Percentiles rank a stretch among this genome's conserved stretches.
Conservation (phyloP, 1,140 invertebrate genomes). For the Zophobas atratus region DNA sequence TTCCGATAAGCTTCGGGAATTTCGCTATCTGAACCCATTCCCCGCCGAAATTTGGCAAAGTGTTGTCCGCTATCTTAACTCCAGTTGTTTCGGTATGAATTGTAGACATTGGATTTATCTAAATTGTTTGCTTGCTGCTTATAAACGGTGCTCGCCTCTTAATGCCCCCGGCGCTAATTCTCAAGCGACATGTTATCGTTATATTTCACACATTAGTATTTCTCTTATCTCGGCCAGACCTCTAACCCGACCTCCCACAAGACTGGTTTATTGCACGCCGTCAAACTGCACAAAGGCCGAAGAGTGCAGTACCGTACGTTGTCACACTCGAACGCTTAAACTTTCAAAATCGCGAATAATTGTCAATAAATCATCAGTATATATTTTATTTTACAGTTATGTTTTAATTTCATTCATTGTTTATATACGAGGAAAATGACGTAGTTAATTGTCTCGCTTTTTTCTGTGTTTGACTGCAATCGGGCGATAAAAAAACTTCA, state of each 20-base stretch:
- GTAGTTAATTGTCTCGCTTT: too few species aligned
- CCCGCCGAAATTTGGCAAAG: slow-evolving; percentile 52
- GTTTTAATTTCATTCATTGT: too few species aligned
- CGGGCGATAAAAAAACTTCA: too few species aligned
- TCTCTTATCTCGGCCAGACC: slow-evolving; percentile 48
- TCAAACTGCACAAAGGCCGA: not conserved
- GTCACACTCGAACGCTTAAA: not conserved
- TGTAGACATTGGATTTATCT: slow-evolving; percentile 61
- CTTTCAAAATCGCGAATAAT: not conserved
- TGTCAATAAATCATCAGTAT: too few species aligned
- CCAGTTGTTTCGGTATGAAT: slow-evolving; percentile 57
- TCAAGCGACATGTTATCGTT: slow-evolving; percentile 49
- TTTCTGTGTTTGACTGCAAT: too few species aligned
- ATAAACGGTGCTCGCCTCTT: slow-evolving; percentile 54
- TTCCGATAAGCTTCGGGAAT: slow-evolving; percentile 61
- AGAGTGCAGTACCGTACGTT: not conserved
- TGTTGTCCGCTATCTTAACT: slow-evolving; percentile 53
- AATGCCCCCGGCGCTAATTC: slow-evolving; percentile 54
- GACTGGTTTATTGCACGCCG: slow-evolving; percentile 25
- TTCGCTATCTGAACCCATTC: slow-evolving; percentile 58
- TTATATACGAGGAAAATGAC: too few species aligned
- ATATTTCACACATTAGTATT: slow-evolving; percentile 55
- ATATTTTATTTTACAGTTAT: too few species aligned
- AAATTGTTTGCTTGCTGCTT: slow-evolving; percentile 60
- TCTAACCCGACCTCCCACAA: slow-evolving; percentile 40